phyloP scores from a whole-genome alignment of 2,888 invertebrate species.

The Lagria hirta region DNA sequence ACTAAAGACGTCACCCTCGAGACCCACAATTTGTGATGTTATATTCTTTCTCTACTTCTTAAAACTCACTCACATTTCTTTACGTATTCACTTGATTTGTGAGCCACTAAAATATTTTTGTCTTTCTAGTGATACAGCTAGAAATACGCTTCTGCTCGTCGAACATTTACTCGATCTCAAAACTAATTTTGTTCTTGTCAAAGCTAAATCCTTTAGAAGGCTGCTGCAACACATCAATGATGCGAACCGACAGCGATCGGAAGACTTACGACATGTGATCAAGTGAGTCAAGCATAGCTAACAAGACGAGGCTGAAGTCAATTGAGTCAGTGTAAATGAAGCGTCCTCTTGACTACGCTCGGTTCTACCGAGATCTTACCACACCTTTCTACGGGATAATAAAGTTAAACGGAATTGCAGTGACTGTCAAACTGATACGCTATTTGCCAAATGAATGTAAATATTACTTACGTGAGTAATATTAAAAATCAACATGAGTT shows the following conservation, averaged over 20 bases:
- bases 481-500: no score
- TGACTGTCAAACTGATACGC: no score
- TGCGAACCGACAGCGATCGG: conserved; percentile 39
- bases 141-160: conserved; percentile 11
- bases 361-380: no score
- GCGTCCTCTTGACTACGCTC: conserved; percentile 46
- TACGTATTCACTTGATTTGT: conserved; percentile 37
- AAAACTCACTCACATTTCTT: conserved; percentile 32
- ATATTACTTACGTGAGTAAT: no score
- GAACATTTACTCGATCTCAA: conserved; percentile 20
- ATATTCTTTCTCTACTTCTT: conserved; percentile 41
- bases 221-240: conserved; percentile 38
- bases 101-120: conserved; percentile 32
- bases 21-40: conserved; percentile 43
- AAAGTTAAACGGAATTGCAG: no score
- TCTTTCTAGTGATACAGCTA: conserved; percentile 1
- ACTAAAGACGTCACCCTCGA: conserved; percentile 44
- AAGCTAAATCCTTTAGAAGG: conserved; percentile 31
- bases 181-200: conserved; percentile 42
- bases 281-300: conserved; percentile 47
- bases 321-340: conserved; percentile 52
- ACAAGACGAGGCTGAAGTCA: conserved; percentile 51
- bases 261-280: conserved; percentile 50
- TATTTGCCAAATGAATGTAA: no score
- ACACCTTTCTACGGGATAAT: no score